These are phyloP conservation scores for Thysanoteuthis rhombus DNA, from an alignment of 2,888 invertebrate species.

Conservation along the genomic window DNA sequence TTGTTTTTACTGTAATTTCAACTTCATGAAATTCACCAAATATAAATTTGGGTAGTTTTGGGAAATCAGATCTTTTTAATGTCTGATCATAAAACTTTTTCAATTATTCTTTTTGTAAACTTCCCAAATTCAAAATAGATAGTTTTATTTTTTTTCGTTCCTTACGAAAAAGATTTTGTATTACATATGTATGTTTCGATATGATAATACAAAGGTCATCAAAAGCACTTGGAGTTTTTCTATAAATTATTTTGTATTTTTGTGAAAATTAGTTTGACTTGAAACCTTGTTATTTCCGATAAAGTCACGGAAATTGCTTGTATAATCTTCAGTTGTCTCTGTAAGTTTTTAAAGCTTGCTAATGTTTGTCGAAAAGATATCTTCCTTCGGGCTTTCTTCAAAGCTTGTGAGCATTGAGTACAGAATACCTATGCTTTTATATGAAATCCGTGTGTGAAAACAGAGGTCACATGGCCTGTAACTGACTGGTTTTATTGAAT, in stretches of 20 bases:
- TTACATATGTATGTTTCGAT: too few species aligned
- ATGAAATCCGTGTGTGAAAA: not conserved
- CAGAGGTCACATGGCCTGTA: not conserved
- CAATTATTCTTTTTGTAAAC: not conserved
- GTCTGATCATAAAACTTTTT: not conserved
- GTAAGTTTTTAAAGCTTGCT: not conserved
- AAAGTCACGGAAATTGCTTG: not conserved
- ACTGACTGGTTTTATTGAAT: not conserved
- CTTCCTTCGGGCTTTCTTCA: not conserved
- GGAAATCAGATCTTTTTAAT: not conserved
- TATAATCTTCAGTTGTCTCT: not conserved
- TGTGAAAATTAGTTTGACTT: not conserved
- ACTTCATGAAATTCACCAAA: not conserved
- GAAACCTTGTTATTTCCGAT: too few species aligned
- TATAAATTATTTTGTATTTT: not conserved
- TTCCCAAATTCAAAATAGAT: not conserved
- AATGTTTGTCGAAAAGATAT: conserved; percentile 12
- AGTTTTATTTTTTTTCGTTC: too few species aligned
- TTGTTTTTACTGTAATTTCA: too few species aligned
- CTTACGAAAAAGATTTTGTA: too few species aligned
- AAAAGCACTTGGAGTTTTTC: too few species aligned
- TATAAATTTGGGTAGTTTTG: not conserved
- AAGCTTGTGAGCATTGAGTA: not conserved
- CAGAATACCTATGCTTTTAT: not conserved
- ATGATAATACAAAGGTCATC: too few species aligned